These are phyloP conservation scores for Tringa solitaria DNA, from an alignment of 2,113 vertebrate genomes.

Conservation along the genomic window DNA sequence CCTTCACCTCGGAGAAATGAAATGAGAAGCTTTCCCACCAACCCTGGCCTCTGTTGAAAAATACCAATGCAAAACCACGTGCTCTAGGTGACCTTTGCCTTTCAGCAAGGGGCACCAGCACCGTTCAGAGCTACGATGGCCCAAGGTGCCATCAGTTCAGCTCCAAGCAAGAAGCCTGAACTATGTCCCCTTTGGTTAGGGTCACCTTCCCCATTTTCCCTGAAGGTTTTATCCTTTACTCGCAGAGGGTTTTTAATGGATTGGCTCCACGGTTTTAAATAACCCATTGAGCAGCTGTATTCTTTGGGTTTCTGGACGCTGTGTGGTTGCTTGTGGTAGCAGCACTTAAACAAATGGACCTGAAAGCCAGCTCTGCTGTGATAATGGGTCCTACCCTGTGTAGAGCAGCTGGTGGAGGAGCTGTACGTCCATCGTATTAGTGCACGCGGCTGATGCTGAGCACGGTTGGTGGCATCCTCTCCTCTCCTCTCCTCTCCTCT, in stretches of 20 bases:
- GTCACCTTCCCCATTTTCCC: background rate
- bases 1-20: background rate
- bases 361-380: background rate
- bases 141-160: background rate
- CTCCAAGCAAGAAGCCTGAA: background rate
- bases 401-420: slow-evolving; percentile 20
- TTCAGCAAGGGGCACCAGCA: background rate
- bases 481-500: background rate
- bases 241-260: background rate
- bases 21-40: background rate
- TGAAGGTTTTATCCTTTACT: background rate
- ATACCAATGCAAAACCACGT: background rate
- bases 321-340: background rate
- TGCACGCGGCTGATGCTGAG: background rate
- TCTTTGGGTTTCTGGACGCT: background rate
- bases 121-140: background rate
- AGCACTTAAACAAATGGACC: slow-evolving; percentile 50
- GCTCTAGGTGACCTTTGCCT: background rate
- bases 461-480: background rate
- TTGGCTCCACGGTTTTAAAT: background rate
- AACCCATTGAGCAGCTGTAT: background rate
- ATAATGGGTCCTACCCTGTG: background rate
- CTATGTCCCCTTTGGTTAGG: background rate
- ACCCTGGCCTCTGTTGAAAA: background rate
- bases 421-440: background rate